Percentiles rank a stretch among this genome's conserved stretches.
phyloP scores from a whole-genome alignment of 2,888 invertebrate species.

The Nymphalis c-album region DNA sequence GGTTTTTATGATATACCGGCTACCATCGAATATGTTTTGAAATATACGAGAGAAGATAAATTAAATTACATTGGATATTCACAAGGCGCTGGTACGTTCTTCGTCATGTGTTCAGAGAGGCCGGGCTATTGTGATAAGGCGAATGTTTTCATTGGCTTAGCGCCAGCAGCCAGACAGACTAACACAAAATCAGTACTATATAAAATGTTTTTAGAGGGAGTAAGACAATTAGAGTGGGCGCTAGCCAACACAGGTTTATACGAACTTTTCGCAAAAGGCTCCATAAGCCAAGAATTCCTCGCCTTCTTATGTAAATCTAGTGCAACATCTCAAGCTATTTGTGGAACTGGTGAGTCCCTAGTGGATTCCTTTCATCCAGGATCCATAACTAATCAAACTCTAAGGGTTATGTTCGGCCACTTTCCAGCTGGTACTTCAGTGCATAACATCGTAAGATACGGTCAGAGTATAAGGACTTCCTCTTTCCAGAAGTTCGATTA shows the following conservation, averaged over 20 bases:
- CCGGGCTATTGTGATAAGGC: constrained; percentile 85
- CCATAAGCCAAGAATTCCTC: constrained; percentile 51
- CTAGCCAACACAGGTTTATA: constrained; percentile 46
- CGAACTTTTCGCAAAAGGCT: constrained; percentile 58
- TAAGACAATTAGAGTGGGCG: constrained; percentile 43
- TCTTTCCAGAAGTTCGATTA: constrained; percentile 63
- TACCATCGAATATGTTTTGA: constrained; percentile 58
- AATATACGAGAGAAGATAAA: constrained; percentile 49
- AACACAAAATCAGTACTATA: constrained; percentile 59
- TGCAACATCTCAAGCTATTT: constrained; percentile 47
- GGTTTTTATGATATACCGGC: constrained; percentile 89
- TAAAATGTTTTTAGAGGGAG: constrained; percentile 39
- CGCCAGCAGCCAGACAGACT: constrained; percentile 81
- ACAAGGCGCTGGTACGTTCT: constrained; percentile 85
- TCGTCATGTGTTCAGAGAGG: constrained; percentile 83
- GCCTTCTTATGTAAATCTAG: constrained; percentile 57
- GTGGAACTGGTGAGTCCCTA: constrained; percentile 43
- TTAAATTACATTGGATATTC: constrained; percentile 86
- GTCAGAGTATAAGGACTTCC: constrained; percentile 52
- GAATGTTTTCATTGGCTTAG: constrained; percentile 81
- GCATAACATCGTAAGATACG: constrained; percentile 59
- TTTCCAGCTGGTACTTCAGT: constrained; percentile 62
- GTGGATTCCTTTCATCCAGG: constrained; percentile 57
- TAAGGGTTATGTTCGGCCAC: constrained; percentile 52
- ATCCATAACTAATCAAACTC: constrained; percentile 55